Base-by-base conservation (phyloP, 2,797 vertebrate species). In the Clarias laeviceps region DNA sequence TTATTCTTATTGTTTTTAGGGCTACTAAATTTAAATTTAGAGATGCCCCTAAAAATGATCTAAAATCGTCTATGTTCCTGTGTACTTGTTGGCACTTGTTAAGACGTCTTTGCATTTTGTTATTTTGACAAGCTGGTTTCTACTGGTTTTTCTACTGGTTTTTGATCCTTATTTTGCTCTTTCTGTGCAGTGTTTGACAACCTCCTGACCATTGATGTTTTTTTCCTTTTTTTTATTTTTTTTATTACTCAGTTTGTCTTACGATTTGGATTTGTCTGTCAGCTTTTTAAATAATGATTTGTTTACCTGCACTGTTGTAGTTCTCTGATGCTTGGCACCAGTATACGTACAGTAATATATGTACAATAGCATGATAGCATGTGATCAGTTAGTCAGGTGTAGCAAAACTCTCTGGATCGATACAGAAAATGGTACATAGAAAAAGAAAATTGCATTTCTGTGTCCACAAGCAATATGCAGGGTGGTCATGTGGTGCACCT, bases 271-370 rank as follows among this genome's bases (percentile, higher is more conserved):
- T 37, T 70, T 22, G 68, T 72, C 40, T 50, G 73, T 17, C 17
- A 76, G 73, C 27, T 57, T 76, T 76, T 56, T 20, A 57, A 76
- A 76, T 32, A 76, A 76, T 32, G 17, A 17, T 20, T 56, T 32
- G 50, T 76, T 59, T 78, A 78, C 56, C 74, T 24, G 29, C 56
- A 29, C 50, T 74, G 17, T 14, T 8, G 7, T 74, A 17, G 14
- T 0, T 56, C 50, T 50, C 15, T 76, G 50, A 17, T 2, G 24
- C 50, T 27, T 57, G n/a, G 29, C n/a, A 20, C 45, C 27, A 29
- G 29, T 45, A 27, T 50, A 17, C 24, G 6, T 27, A n/a, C n/a
- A n/a, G n/a, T n/a, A 14, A 56, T 74, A 74, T 2, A n/a, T 54
- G 20, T 72, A 1, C 45, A 50, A 45, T 11, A 54, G n/a, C n/a